Evolutionary conservation across 2,797 vertebrate genomes (phyloP), one percentile per base, ranked within the genome.

Genomic region (Karalla daura): DNA sequence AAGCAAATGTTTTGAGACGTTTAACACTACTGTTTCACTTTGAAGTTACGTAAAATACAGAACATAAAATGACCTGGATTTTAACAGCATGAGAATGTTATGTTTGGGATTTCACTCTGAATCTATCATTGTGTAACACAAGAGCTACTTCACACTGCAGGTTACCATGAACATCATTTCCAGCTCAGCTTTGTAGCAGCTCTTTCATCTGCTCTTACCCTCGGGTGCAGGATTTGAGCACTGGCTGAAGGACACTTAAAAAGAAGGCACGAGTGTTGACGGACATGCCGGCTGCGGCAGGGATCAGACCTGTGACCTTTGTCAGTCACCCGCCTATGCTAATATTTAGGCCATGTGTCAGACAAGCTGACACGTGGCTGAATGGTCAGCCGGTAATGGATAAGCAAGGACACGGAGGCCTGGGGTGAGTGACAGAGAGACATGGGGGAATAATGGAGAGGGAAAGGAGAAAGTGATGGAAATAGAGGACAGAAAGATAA

Each of bases 321-420:
- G 54, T 53, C 64, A 47, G 50, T 41, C 46, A 36, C 15, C 1
- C 7, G 53, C 20, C 43, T 52, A 33, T 77, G 66, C 14, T 66
- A 67, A 69, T 62, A 67, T 30, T 43, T 24, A 61, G 50, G 53
- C 59, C 44, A 24, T 14, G 53, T 30, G 59, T 78, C 63, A 59
- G 46, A 63, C 24, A 37, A 44, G 54, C 25, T 72, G 71, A 54
- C 75, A 49, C 15, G 27, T 27, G 60, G 44, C 43, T 45, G 54
- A 40, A 17, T 5, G 5, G 51, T 63, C 46, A 63, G 21, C 21
- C 63, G 24, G 8, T 76, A 50, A 73, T 43, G 44, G 33, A 72
- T 47, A 4, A 61, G 21, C 40, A 44, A 56, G 61, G 71, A 72
- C 55, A 50, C 23, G 30, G 18, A 61, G 30, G 65, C 55, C 45